These are phyloP conservation scores for Tragelaphus strepsiceros DNA, from an alignment of 2,113 vertebrate species.

Conservation along the genomic window DNA sequence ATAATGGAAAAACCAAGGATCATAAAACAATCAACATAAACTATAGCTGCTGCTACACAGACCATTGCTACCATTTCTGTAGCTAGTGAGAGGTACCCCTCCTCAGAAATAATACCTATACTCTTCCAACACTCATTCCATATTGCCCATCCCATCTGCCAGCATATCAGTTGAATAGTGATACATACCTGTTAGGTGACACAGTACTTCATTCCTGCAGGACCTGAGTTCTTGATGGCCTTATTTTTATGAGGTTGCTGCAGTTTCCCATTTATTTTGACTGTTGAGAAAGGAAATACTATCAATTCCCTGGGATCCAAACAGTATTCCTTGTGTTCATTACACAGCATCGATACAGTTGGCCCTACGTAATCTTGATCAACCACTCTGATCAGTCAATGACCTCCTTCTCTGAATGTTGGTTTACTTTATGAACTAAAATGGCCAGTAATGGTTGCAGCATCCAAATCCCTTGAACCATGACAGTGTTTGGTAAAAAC, in stretches of 20 bases:
- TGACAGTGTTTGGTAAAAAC: not conserved
- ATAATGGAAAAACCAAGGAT: not conserved
- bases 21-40: not conserved
- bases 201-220: not conserved
- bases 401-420: not conserved
- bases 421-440: not conserved
- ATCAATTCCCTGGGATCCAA: not conserved
- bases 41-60: not conserved
- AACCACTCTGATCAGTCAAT: not conserved
- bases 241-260: not conserved
- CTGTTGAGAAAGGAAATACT: not conserved
- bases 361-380: not conserved
- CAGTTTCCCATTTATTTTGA: not conserved
- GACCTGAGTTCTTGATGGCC: not conserved
- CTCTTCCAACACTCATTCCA: not conserved
- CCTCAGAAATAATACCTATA: not conserved
- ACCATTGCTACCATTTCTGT: not conserved
- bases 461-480: not conserved
- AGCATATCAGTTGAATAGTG: not conserved
- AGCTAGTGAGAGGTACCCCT: not conserved
- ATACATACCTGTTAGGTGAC: not conserved
- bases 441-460: not conserved
- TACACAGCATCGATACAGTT: not conserved
- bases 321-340: not conserved
- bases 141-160: not conserved